These are phyloP conservation scores for Pecten maximus DNA, from an alignment of 2,888 invertebrate genomes.

Conservation along the genomic window DNA sequence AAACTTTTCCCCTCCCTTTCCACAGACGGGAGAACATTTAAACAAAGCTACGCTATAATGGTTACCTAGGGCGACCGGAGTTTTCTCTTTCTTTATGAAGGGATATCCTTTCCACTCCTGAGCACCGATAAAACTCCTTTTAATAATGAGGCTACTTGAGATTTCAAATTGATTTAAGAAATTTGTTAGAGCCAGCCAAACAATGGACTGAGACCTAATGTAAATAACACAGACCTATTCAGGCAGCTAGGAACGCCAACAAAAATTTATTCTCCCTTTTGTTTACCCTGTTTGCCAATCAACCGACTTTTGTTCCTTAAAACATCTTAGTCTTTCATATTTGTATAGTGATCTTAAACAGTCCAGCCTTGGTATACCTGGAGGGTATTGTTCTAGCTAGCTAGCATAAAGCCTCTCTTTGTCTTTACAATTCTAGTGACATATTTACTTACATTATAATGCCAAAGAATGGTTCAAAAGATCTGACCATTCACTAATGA, in stretches of 20 bases:
- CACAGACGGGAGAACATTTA: conserved; percentile 57
- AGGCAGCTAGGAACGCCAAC: conserved; percentile 41
- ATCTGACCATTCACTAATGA: conserved; percentile 35
- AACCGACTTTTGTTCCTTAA: conserved; percentile 50
- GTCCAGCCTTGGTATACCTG: conserved; percentile 42
- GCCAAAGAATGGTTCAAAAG: conserved; percentile 35
- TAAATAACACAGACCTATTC: conserved; percentile 53
- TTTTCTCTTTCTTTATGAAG: conserved; percentile 56
- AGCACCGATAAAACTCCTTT: conserved; percentile 52
- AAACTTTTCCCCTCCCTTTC: conserved; percentile 55
- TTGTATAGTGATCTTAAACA: conserved; percentile 48
- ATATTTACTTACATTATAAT: conserved; percentile 50
- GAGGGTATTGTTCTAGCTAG: conserved; percentile 46
- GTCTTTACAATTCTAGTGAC: conserved; percentile 16
- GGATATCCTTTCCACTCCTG: conserved; percentile 51
- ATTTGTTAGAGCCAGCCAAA: conserved; percentile 59
- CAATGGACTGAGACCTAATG: conserved; percentile 53
- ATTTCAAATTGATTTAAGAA: conserved; percentile 67
- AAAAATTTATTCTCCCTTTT: conserved; percentile 51
- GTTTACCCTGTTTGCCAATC: conserved; percentile 52
- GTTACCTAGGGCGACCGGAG: conserved; percentile 61
- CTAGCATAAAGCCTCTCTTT: conserved; percentile 30
- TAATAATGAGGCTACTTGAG: conserved; percentile 59
- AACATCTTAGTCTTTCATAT: conserved; percentile 45
- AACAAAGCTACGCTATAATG: conserved; percentile 60